Evolutionary conservation across 2,797 vertebrate genomes (phyloP).

Genomic region (Capromys pilorides): DNA sequence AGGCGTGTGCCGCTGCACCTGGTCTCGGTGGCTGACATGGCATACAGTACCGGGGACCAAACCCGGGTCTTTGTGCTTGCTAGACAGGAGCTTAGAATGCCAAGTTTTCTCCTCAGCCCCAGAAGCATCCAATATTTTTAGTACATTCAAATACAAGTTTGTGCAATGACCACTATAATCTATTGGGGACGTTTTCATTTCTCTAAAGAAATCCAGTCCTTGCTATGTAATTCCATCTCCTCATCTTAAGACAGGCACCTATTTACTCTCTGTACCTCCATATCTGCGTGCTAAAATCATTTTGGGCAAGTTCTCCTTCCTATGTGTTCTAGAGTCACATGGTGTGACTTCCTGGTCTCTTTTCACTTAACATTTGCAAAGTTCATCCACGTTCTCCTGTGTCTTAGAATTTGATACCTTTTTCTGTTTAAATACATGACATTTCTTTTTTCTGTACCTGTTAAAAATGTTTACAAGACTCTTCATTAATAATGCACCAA

Average conservation of each 20-base stretch:
- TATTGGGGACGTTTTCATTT: slow-evolving; percentile 1
- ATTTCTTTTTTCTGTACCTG: not conserved
- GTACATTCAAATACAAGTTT: not conserved
- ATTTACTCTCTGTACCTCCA: not conserved
- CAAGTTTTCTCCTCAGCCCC: too few species aligned
- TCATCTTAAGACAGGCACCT: not conserved
- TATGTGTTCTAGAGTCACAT: not conserved
- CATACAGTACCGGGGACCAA: too few species aligned
- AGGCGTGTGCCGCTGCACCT: too few species aligned
- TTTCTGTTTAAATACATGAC: not conserved
- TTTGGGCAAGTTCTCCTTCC: not conserved
- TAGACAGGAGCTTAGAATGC: too few species aligned
- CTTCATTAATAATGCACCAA: not conserved
- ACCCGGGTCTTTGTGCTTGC: too few species aligned
- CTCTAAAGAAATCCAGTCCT: not conserved
- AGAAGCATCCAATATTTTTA: not conserved
- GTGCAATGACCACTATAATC: not conserved
- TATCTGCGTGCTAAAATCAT: not conserved
- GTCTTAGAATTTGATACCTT: not conserved
- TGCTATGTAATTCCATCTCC: not conserved
- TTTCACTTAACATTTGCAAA: not conserved
- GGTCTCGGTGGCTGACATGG: too few species aligned
- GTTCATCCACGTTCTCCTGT: not conserved
- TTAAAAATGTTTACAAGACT: not conserved
- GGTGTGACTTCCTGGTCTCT: not conserved